These are phyloP conservation scores for Carettochelys insculpta DNA, from an alignment of 2,113 vertebrate species.

Conservation along the genomic window DNA sequence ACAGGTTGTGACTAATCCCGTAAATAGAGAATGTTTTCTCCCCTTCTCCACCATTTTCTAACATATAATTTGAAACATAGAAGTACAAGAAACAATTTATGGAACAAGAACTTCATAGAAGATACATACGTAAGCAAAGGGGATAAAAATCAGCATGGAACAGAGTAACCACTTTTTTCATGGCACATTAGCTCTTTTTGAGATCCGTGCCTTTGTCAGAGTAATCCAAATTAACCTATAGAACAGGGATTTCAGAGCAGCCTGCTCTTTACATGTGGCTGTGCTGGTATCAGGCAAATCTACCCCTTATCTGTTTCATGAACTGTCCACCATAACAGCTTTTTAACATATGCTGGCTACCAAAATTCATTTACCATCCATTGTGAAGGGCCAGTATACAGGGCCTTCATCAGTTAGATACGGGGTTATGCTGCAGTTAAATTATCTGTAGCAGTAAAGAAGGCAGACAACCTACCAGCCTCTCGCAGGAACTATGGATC, in stretches of 20 bases:
- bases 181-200: background rate
- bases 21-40: background rate
- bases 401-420: background rate
- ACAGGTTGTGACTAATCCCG: background rate
- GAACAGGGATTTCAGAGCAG: background rate
- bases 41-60: background rate
- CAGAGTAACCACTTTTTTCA: background rate
- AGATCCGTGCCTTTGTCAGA: background rate
- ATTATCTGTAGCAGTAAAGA: background rate
- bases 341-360: slow-evolving; percentile 23
- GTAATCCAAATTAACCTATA: background rate
- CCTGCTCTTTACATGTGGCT: background rate
- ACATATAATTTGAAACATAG: background rate
- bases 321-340: slow-evolving; percentile 57
- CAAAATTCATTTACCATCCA: background rate
- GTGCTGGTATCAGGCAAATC: background rate
- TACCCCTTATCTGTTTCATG: slow-evolving; percentile 56
- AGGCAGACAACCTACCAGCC: background rate
- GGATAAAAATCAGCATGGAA: background rate
- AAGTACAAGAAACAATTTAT: background rate
- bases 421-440: background rate
- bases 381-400: background rate
- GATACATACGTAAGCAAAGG: background rate
- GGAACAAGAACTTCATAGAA: background rate
- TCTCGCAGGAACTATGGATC: background rate